phyloP scores from a whole-genome alignment of 2,888 invertebrate species.

The Branchinecta sandiegonensis region DNA sequence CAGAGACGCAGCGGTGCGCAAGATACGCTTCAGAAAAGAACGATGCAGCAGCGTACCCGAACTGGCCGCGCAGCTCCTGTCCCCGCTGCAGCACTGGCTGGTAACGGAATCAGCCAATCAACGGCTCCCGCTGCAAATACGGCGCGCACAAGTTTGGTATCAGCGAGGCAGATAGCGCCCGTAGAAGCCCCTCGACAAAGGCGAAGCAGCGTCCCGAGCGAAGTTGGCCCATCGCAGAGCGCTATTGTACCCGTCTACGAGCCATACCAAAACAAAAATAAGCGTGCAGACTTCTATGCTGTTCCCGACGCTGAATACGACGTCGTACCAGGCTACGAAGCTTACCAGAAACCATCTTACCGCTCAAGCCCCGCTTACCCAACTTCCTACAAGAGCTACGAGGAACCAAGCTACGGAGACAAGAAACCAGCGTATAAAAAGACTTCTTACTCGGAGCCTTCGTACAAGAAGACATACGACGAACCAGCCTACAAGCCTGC shows the following conservation, averaged over 20 bases:
- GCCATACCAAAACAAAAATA: not conserved
- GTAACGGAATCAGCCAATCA: not conserved
- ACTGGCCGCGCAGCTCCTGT: not conserved
- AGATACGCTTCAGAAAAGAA: not conserved
- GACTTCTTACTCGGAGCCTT: not conserved
- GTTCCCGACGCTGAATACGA: constrained; percentile 3
- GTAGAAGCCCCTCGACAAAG: not conserved
- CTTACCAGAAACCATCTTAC: constrained; percentile 15
- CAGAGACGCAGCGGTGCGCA: not conserved
- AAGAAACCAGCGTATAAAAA: not conserved
- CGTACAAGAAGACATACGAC: not conserved
- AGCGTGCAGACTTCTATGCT: not conserved
- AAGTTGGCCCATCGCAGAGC: not conserved
- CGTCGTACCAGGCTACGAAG: not conserved
- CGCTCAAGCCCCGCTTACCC: not conserved
- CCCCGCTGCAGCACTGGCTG: no score
- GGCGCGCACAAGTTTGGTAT: no score
- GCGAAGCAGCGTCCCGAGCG: not conserved
- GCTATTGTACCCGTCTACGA: not conserved
- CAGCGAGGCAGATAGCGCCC: not conserved
- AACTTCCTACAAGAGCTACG: not conserved
- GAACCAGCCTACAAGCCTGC: not conserved
- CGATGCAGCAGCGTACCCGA: not conserved
- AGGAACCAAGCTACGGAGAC: not conserved
- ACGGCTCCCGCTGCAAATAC: not conserved